These are phyloP conservation scores for Ectemnius lituratus DNA, from an alignment of 2,888 invertebrate species.

Conservation along the genomic window DNA sequence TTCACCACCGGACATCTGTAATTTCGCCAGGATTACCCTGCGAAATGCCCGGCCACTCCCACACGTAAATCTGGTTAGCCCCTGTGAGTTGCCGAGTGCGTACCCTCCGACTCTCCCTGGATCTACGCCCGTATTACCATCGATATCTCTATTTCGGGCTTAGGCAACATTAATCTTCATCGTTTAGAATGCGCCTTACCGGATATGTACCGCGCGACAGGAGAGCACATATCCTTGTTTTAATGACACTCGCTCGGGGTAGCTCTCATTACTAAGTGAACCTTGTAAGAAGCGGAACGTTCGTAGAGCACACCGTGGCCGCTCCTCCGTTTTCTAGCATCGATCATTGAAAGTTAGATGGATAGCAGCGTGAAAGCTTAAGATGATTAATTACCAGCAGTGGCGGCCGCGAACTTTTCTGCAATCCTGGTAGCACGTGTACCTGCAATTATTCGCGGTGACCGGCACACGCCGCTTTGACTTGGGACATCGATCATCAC, in stretches of 20 bases:
- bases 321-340: neutral
- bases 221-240: too few relatives aligned
- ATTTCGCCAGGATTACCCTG: constrained; percentile 42
- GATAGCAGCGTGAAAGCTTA: constrained; percentile 24
- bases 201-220: too few relatives aligned
- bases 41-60: constrained; percentile 28
- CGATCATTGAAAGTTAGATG: constrained; percentile 12
- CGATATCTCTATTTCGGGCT: neutral
- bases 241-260: too few relatives aligned
- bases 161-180: too few relatives aligned
- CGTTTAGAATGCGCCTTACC: too few relatives aligned
- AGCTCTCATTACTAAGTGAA: too few relatives aligned
- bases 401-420: constrained; percentile 27
- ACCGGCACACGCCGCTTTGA: constrained; percentile 13
- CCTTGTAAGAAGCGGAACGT: neutral
- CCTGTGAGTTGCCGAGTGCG: neutral
- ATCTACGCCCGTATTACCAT: neutral
- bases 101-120: neutral
- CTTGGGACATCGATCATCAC: constrained; percentile 37
- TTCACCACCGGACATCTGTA: constrained; percentile 30
- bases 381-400: constrained; percentile 35
- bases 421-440: constrained; percentile 20
- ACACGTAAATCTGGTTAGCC: constrained; percentile 29
- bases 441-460: constrained; percentile 12
- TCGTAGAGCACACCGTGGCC: neutral